Percentiles rank a stretch among this genome's conserved stretches.
These are phyloP conservation scores for Percina caprodes DNA, from an alignment of 2,113 vertebrate genomes.

Conservation along the genomic window DNA sequence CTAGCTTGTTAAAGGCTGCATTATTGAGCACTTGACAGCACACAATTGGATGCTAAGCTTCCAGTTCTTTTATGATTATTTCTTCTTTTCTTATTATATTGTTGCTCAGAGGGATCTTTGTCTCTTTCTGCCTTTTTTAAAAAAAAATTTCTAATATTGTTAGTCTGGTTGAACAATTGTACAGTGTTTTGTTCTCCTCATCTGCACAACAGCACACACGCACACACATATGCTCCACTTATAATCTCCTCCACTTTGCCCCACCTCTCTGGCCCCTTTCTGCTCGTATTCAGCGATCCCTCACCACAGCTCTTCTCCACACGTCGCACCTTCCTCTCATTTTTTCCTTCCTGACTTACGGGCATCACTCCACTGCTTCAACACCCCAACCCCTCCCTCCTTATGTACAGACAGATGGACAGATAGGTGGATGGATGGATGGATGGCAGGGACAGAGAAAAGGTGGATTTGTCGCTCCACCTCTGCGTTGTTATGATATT, in stretches of 20 bases:
- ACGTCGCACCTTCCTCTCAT: constrained; percentile 1
- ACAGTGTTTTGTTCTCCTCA: neutral
- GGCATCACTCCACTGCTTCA: constrained; percentile 17
- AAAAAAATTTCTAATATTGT: too few species aligned
- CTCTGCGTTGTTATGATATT: constrained; percentile 61
- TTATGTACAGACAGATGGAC: constrained; percentile 30
- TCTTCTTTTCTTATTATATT: too few species aligned
- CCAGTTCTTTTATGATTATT: too few species aligned
- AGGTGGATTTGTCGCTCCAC: constrained; percentile 57
- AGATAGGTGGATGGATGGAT: constrained; percentile 30
- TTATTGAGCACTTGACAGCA: too few species aligned
- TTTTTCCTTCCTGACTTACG: constrained; percentile 22
- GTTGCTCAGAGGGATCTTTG: too few species aligned
- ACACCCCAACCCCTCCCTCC: neutral
- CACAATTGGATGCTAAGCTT: too few species aligned
- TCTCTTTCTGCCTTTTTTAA: too few species aligned
- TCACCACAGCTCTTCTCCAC: constrained; percentile 11
- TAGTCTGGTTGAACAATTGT: neutral
- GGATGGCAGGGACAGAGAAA: constrained; percentile 34
- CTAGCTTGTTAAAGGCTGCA: too few species aligned
- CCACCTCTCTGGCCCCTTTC: neutral
- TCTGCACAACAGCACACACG: neutral
- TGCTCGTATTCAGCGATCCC: constrained; percentile 4
- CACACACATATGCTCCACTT: neutral
- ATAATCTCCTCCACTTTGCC: neutral